Evolutionary conservation across 2,113 vertebrate genomes (phyloP), one percentile per base, ranked within the genome.

Genomic region (Hepsetus odoe): DNA sequence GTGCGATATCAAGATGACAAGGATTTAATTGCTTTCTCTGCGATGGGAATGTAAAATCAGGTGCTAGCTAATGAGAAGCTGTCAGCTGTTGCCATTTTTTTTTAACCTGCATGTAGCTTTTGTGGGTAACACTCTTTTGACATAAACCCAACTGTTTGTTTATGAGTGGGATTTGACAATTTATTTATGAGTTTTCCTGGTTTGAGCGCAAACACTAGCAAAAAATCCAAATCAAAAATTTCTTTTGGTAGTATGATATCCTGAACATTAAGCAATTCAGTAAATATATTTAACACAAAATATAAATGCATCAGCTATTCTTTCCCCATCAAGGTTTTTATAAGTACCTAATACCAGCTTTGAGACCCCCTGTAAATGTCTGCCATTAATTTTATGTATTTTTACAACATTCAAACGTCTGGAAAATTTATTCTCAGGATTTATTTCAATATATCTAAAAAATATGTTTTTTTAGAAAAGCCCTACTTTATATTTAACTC

Each of bases 61-160:
- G 13, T 35, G 12, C 49, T 61, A 67, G 24, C 56, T 76, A 82
- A 82, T 53, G 51, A 82, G 64, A 82, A 51, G 18, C 53, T 82
- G 75, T 82, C 70, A 74, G 55, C 40, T 73, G 55, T 51, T 38
- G 35, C 68, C 30, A 28, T 72, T 72, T 82, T 72, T 72, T 82
- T 79, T 71, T 3, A 79, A 78, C 42, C 26, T 69, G 32, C 44
- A 53, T 38, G n/a, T 58, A 35, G 61, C 33, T 74, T 53, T 76
- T 76, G 68, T 53, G 9, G 51, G 33, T 58, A 56, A 72, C 53
- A 65, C 28, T 26, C 49, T 10, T 77, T 40, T 59, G 38, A 59
- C 24, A 62, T 58, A 59, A 53, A 62, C n/a, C 64, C 38, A 38
- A 66, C 65, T 46, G 53, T 74, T 71, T 58, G 65, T 38, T 67